Base-by-base conservation (phyloP, 2,888 invertebrate species). In the Ganaspis brasiliensis region DNA sequence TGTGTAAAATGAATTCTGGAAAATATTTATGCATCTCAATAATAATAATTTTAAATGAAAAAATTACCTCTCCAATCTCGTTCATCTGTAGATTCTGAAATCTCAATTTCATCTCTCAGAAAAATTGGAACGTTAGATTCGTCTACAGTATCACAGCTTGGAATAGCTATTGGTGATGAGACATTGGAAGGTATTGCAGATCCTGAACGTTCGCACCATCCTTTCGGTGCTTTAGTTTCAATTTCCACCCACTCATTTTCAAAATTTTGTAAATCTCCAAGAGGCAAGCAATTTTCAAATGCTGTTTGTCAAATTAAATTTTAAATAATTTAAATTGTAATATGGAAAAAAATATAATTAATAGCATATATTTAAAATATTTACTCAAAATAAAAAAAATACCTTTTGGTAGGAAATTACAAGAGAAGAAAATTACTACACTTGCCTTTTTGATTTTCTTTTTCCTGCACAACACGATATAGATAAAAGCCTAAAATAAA, bases 211-310 rank as follows among this genome's bases (percentile, higher is more conserved):
- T 91, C 89, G 81, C 82, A 93, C 92, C 81, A 93, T 90, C 75
- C 93, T 91, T 80, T 94, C 0, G 95, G 93, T 0, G 94, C 93
- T 79, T 94, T 92, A 24, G 97, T 94, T 90, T 97, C 97, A 0
- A 98, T 96, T 91, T 98, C 97, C 92, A 98, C 94, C 97, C 97
- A 98, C 89, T 98, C 97, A 89, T 97, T 97, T 89, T 97, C 96
- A 89, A 98, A 98, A 84, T 95, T 95, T 89, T 95, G 95, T 12
- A 96, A 92, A 88, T 97, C 97, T 14, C 95, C 95, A 14, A 95
- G 89, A 0, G 96, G 96, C 71, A 93, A 93, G 26, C 94, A 94
- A 87, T 94, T 94, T 85, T 96, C 96, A 78, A 89, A 91, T 45
- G 91, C 92, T 90, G 24, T 57, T 40, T 63, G 45, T 57, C 14